Percentiles rank a stretch among this genome's conserved stretches.
Evolutionary conservation across 2,113 vertebrate species (phyloP).

Genomic region (Carettochelys insculpta): DNA sequence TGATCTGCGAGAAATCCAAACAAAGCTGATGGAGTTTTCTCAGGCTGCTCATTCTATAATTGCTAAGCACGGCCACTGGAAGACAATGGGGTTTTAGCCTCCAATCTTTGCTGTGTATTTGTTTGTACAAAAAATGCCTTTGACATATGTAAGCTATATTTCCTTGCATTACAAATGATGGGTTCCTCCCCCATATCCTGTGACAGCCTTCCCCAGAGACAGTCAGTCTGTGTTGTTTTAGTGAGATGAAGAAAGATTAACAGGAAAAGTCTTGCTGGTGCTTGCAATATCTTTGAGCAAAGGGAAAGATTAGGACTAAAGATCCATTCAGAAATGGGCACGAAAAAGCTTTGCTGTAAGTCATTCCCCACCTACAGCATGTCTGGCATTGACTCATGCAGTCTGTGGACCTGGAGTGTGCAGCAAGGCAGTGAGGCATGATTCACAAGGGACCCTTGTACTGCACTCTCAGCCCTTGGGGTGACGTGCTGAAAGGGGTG

Average conservation of each 20-base stretch:
- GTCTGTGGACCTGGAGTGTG: neutral
- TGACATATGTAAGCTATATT: slow-evolving; percentile 67
- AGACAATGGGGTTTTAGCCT: slow-evolving; percentile 49
- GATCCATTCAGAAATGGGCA: slow-evolving; percentile 20
- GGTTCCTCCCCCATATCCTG: slow-evolving; percentile 67
- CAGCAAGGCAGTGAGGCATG: neutral
- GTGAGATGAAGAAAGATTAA: slow-evolving; percentile 65
- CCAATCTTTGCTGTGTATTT: slow-evolving; percentile 37
- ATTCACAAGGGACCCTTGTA: neutral
- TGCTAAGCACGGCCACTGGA: slow-evolving; percentile 51
- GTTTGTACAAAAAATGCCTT: slow-evolving; percentile 61
- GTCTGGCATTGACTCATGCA: neutral
- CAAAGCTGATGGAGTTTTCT: slow-evolving; percentile 65
- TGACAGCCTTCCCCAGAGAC: slow-evolving; percentile 73
- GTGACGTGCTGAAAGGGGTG: neutral
- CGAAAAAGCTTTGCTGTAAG: neutral
- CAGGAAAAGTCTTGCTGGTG: slow-evolving; percentile 62
- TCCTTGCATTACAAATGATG: slow-evolving; percentile 67
- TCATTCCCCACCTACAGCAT: neutral
- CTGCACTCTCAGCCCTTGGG: neutral
- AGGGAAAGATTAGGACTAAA: slow-evolving; percentile 41
- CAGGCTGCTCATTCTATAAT: slow-evolving; percentile 41
- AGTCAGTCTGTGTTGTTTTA: slow-evolving; percentile 75
- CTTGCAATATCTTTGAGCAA: slow-evolving; percentile 51
- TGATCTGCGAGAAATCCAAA: slow-evolving; percentile 65